Evolutionary conservation across 1,140 invertebrate genomes (phyloP).

Genomic region (Xylocopa sonorina): DNA sequence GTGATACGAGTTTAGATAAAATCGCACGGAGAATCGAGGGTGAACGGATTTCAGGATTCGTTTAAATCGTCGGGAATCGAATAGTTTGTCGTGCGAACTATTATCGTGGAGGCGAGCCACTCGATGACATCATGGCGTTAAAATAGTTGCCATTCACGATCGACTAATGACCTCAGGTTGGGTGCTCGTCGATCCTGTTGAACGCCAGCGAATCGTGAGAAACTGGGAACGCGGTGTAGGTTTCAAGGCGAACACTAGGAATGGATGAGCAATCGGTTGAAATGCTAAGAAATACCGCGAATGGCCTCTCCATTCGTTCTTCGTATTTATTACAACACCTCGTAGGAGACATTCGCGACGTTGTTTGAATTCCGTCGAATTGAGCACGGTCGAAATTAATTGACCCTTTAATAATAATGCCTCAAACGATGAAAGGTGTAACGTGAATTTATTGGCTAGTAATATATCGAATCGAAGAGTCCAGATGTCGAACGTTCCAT

Average conservation of each 20-base stretch:
- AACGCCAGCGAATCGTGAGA: slow-evolving; percentile 20
- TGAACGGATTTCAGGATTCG: not conserved
- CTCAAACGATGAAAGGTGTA: not conserved
- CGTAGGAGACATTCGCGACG: too few species aligned
- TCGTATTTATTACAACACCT: not conserved
- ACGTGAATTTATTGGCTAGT: not conserved
- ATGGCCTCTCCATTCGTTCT: not conserved
- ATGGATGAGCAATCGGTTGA: not conserved
- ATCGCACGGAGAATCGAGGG: not conserved
- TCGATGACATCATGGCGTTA: slow-evolving; percentile 37
- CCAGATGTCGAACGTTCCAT: slow-evolving; percentile 5
- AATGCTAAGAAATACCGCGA: not conserved
- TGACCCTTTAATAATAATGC: too few species aligned
- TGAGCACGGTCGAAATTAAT: not conserved
- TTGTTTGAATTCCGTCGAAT: not conserved
- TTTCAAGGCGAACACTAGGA: slow-evolving; percentile 2
- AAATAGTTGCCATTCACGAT: slow-evolving; percentile 15
- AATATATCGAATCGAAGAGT: not conserved
- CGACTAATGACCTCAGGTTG: slow-evolving; percentile 11
- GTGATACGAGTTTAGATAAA: too few species aligned
- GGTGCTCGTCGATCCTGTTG: not conserved
- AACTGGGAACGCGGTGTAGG: not conserved
- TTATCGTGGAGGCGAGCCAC: not conserved
- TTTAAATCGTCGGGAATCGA: not conserved
- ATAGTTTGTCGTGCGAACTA: not conserved